A percentile compares a stretch with the other conserved stretches of the same genome.
Evolutionary conservation across 2,888 invertebrate species (phyloP).

Genomic region (Aethes cnicana): DNA sequence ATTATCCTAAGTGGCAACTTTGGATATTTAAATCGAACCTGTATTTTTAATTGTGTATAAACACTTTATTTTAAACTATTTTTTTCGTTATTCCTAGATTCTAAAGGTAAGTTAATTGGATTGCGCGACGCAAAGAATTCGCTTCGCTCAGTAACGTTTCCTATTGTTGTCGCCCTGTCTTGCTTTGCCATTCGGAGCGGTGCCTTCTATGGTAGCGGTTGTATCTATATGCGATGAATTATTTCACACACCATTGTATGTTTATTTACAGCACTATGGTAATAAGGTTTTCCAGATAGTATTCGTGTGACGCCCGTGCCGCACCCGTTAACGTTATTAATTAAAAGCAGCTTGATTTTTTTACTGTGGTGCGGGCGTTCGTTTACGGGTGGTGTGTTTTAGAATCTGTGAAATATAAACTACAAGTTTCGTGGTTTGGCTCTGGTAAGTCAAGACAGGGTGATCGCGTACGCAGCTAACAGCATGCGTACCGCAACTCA

Average conservation of each 20-base stretch:
- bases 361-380: too few relatives aligned
- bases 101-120: slow-evolving; percentile 23
- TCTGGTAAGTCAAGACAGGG: slow-evolving; percentile 38
- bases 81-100: slow-evolving; percentile 7
- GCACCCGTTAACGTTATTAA: too few relatives aligned
- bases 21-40: neutral
- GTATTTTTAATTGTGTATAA: slow-evolving; percentile 12
- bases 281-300: slow-evolving; percentile 8
- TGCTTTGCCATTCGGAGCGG: slow-evolving; percentile 22
- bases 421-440: neutral
- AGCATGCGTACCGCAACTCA: slow-evolving; percentile 29
- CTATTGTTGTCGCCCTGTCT: slow-evolving; percentile 24
- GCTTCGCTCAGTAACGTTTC: slow-evolving; percentile 28
- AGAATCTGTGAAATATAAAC: too few relatives aligned
- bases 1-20: slow-evolving; percentile 1
- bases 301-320: too few relatives aligned
- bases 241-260: slow-evolving; percentile 7
- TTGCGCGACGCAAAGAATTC: slow-evolving; percentile 2
- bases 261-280: slow-evolving; percentile 9
- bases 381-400: neutral
- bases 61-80: slow-evolving; percentile 15
- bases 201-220: slow-evolving; percentile 20
- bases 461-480: slow-evolving; percentile 34
- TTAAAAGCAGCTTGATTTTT: too few relatives aligned
- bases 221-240: slow-evolving; percentile 12